Base-by-base conservation (phyloP, 1,140 invertebrate genomes). In the Leptinotarsa undecemlineata region DNA sequence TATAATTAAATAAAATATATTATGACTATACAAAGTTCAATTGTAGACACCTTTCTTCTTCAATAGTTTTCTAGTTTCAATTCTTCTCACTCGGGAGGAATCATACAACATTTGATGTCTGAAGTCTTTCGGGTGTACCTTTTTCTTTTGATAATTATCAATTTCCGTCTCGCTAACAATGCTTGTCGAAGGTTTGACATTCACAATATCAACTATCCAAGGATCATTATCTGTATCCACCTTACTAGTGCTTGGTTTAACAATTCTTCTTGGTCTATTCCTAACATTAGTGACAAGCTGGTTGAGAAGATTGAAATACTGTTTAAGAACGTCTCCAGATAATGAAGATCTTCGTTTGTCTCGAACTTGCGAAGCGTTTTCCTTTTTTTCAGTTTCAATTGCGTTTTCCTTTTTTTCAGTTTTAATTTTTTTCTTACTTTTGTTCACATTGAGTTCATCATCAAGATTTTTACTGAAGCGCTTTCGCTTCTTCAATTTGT, bases 81-180 rank as follows among this genome's bases (percentile, higher is more conserved):
- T 66, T 62, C 81, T 68, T 47, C 72, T 75, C 14, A 81, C 76
- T 48, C 78, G n/a, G 2, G 20, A 69, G 64, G 74, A 26, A 75
- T 78, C 75, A 20, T 78, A 76, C 51, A 81, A 71, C 77, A 80
- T 77, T 73, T 75, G 71, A 73, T 78, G 81, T 77, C 80, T 82
- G 71, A 81, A 82, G 74, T 82, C 81, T 76, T 82, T 80, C 4
- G 77, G 73, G 68, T 80, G 78, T 13, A 73, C 4, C 61, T 70
- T 78, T 42, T 57, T 21, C 42, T 33, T 48, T 57, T 64, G 72
- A 8, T 48, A 47, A 19, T 26, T 63, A n/a, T 68, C 33, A 21
- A n/a, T 60, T 76, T 76, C 73, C 47, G 68, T 47, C 48, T 71
- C 70, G 8, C 68, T 15, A 14, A 71, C 62, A 20, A 62, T 20